These are phyloP conservation scores for Phalacrocorax brasilianus DNA, from an alignment of 2,113 vertebrate species.

Conservation along the genomic window DNA sequence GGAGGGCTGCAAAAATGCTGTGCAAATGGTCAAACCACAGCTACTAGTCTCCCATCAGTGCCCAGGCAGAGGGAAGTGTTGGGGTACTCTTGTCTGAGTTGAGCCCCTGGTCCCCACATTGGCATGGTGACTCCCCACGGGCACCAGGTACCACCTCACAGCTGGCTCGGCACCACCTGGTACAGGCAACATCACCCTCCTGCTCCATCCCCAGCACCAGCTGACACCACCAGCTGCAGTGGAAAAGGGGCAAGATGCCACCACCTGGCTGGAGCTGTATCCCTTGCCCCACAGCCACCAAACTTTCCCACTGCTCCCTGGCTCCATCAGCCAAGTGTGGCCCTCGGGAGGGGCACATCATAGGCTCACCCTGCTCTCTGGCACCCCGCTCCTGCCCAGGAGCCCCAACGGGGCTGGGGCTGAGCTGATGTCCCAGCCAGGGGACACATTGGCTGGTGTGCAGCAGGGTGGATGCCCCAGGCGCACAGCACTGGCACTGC, in stretches of 20 bases:
- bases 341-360: fast-evolving
- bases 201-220: not conserved
- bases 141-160: not conserved
- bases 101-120: not conserved
- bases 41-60: fast-evolving
- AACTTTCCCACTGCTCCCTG: not conserved
- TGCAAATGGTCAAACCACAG: not conserved
- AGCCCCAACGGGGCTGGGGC: fast-evolving
- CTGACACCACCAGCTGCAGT: not conserved
- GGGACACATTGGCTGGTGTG: fast-evolving
- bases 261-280: not conserved
- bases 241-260: not conserved
- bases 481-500: fast-evolving
- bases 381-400: not conserved
- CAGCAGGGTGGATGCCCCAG: fast-evolving
- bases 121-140: not conserved
- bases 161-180: fast-evolving
- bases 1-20: not conserved
- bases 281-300: not conserved
- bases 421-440: not conserved
- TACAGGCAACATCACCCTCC: not conserved
- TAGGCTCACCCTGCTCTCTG: fast-evolving
- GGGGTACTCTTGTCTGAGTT: not conserved
- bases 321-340: fast-evolving
- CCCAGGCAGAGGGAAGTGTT: not conserved